A percentile compares a stretch with the other conserved stretches of the same genome.
Conservation (phyloP, 1,140 invertebrate species). For the Diabrotica undecimpunctata region DNA sequence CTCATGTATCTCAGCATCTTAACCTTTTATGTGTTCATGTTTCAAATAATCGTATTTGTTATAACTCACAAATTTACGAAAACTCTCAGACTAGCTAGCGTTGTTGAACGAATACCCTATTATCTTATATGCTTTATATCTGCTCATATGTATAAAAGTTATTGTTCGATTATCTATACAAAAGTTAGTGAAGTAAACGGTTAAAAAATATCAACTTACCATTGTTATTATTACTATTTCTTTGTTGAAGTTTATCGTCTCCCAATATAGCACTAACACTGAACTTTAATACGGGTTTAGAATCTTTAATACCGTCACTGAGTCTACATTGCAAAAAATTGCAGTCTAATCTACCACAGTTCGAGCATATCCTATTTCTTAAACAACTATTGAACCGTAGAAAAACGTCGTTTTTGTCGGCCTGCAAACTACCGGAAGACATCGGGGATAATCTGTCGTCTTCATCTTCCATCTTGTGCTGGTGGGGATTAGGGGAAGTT, state of each 20-base stretch:
- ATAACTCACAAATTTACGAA: too few species aligned
- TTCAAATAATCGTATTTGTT: too few species aligned
- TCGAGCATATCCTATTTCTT: constrained; percentile 42
- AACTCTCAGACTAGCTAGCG: too few species aligned
- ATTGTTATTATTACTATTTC: constrained; percentile 38
- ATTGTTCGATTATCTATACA: too few species aligned
- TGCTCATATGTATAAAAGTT: too few species aligned
- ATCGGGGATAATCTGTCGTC: constrained; percentile 31
- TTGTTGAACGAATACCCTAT: too few species aligned
- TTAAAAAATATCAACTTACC: background rate
- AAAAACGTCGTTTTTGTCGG: constrained; percentile 38
- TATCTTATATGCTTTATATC: too few species aligned
- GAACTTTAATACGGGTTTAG: constrained; percentile 82
- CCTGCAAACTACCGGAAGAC: constrained; percentile 13
- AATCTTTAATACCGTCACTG: constrained; percentile 44
- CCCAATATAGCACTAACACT: constrained; percentile 88
- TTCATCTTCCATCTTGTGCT: constrained; percentile 22
- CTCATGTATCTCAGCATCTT: too few species aligned
- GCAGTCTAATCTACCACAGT: constrained; percentile 46
- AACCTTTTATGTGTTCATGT: too few species aligned
- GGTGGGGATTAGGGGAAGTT: constrained; percentile 6
- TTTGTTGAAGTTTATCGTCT: constrained; percentile 46
- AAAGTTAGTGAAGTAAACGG: too few species aligned
- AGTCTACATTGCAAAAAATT: constrained; percentile 45
- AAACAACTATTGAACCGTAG: constrained; percentile 40